Percentiles rank a stretch among this genome's conserved stretches.
These are phyloP conservation scores for Struthidea cinerea DNA, from an alignment of 2,113 vertebrate genomes.

Conservation along the genomic window DNA sequence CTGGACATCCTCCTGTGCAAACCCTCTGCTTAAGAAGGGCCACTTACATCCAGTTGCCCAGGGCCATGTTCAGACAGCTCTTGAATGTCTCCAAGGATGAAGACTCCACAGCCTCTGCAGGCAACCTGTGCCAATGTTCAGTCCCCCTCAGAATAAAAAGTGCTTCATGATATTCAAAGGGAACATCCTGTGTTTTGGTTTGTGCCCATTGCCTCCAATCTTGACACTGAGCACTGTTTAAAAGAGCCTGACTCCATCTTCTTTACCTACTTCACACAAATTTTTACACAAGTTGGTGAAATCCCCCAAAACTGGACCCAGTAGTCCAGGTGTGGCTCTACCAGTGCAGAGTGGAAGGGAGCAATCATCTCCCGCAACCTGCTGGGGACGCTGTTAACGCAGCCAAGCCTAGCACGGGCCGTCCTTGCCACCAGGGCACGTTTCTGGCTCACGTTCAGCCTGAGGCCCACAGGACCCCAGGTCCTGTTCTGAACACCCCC, in stretches of 20 bases:
- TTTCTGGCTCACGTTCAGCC: neutral
- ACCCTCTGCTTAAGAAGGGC: neutral
- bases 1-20: neutral
- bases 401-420: neutral
- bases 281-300: neutral
- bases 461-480: neutral
- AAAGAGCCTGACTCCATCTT: neutral
- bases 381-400: accelerated
- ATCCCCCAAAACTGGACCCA: neutral
- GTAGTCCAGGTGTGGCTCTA: neutral
- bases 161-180: neutral
- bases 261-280: neutral
- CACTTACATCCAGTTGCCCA: neutral
- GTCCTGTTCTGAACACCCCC: neutral
- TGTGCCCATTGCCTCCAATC: neutral
- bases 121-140: neutral
- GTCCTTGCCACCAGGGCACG: accelerated
- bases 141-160: neutral
- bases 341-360: neutral
- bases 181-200: neutral
- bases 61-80: neutral
- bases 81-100: neutral
- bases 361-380: neutral
- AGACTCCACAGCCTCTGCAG: neutral
- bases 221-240: too few species aligned